These are phyloP conservation scores for Rhinatrema bivittatum DNA, from an alignment of 2,797 vertebrate genomes.

Conservation along the genomic window DNA sequence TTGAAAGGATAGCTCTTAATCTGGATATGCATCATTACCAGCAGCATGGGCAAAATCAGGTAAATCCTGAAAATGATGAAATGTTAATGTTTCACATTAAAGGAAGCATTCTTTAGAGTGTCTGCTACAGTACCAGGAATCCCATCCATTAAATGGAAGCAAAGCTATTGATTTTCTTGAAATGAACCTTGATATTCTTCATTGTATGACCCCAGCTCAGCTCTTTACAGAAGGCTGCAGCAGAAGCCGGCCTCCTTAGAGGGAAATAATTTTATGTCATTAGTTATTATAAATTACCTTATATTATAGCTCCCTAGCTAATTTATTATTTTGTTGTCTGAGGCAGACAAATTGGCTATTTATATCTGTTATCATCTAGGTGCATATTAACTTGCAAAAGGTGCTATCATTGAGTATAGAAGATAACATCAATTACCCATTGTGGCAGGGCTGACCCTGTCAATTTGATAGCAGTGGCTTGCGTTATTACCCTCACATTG, in stretches of 20 bases:
- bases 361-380: constrained; percentile 7
- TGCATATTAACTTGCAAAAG: background rate
- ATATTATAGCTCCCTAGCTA: constrained; percentile 22
- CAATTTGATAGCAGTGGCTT: too few species aligned
- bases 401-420: background rate
- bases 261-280: constrained; percentile 27
- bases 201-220: constrained; percentile 14
- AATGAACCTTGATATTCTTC: constrained; percentile 18
- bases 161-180: constrained; percentile 31
- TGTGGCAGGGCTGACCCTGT: too few species aligned
- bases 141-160: too few species aligned
- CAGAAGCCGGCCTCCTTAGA: constrained; percentile 27
- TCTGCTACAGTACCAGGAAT: too few species aligned
- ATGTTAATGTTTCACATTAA: too few species aligned
- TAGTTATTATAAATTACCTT: constrained; percentile 18
- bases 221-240: constrained; percentile 21
- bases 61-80: too few species aligned
- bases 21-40: too few species aligned
- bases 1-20: too few species aligned
- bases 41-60: too few species aligned
- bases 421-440: background rate
- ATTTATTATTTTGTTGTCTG: constrained; percentile 10
- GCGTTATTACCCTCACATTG: background rate
- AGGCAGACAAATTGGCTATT: constrained; percentile 19
- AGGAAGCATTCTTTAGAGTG: too few species aligned